Evolutionary conservation across 1,140 invertebrate species (phyloP).

Genomic region (Nebria ingens): DNA sequence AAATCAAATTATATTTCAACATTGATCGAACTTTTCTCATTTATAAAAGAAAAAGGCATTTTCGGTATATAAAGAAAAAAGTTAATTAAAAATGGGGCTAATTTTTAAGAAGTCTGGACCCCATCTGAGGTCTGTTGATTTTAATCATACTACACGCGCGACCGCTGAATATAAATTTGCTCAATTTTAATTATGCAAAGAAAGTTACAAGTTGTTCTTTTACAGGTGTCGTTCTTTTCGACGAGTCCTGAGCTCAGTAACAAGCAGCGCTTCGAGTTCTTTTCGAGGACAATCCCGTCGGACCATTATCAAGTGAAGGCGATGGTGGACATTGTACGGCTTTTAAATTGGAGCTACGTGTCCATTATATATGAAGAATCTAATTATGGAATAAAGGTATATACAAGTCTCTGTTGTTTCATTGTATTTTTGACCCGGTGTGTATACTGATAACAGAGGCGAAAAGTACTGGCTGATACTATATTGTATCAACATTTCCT

Average conservation of each 20-base stretch:
- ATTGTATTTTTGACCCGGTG: too few relatives aligned
- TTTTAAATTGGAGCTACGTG: conserved; percentile 85
- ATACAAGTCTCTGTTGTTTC: too few relatives aligned
- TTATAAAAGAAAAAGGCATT: neutral
- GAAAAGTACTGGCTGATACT: too few relatives aligned
- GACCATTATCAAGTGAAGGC: conserved; percentile 91
- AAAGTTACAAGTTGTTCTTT: conserved; percentile 20
- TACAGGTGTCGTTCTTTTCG: conserved; percentile 91
- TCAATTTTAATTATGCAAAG: conserved; percentile 8
- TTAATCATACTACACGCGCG: neutral
- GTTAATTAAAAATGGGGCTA: neutral
- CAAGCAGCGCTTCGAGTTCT: conserved; percentile 91
- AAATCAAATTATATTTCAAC: too few relatives aligned
- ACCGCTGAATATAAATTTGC: neutral
- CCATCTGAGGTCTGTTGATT: neutral
- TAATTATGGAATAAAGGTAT: conserved; percentile 93
- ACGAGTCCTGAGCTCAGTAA: conserved; percentile 91
- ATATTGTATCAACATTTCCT: too few relatives aligned
- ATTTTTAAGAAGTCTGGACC: neutral
- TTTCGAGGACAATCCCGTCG: conserved; percentile 88
- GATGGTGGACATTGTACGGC: conserved; percentile 87
- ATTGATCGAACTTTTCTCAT: conserved; percentile 2
- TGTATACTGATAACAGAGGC: too few relatives aligned
- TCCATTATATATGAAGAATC: conserved; percentile 95
- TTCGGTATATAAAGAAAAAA: neutral